Evolutionary conservation across 2,888 invertebrate genomes (phyloP).

Genomic region (Drosophila pseudotalamancana): DNA sequence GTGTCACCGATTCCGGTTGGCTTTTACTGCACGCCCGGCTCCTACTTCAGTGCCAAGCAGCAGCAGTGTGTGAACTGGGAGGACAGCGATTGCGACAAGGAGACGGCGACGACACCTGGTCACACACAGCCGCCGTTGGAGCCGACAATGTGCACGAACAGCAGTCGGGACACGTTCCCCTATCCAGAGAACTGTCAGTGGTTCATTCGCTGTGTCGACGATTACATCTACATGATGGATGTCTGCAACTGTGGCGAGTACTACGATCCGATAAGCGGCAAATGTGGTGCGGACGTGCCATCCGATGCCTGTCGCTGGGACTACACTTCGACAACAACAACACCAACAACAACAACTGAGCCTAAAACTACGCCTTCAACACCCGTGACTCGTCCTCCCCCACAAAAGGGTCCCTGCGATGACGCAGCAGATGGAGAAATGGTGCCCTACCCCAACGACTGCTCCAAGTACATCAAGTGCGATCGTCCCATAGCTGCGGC

Average conservation of each 20-base stretch:
- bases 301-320: slow-evolving; percentile 67
- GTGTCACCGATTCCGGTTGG: slow-evolving; percentile 73
- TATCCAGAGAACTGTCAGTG: slow-evolving; percentile 70
- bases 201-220: slow-evolving; percentile 66
- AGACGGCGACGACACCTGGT: slow-evolving; percentile 43
- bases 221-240: slow-evolving; percentile 70
- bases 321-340: slow-evolving; percentile 51
- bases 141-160: slow-evolving; percentile 67
- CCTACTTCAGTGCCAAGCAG: slow-evolving; percentile 53
- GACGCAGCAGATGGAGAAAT: slow-evolving; percentile 32
- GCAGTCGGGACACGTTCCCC: slow-evolving; percentile 55
- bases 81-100: slow-evolving; percentile 61
- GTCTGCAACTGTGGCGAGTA: slow-evolving; percentile 64
- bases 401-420: slow-evolving; percentile 65
- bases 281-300: slow-evolving; percentile 64
- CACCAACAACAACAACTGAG: background rate
- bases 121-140: slow-evolving; percentile 34
- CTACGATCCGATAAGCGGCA: slow-evolving; percentile 62
- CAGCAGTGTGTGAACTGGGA: slow-evolving; percentile 52
- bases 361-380: slow-evolving; percentile 3
- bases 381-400: slow-evolving; percentile 58
- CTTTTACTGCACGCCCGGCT: slow-evolving; percentile 62
- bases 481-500: slow-evolving; percentile 59
- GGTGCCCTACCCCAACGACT: slow-evolving; percentile 72
- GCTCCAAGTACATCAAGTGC: slow-evolving; percentile 69